phyloP scores from a whole-genome alignment of 2,888 invertebrate genomes.

The Myopa tessellatipennis region DNA sequence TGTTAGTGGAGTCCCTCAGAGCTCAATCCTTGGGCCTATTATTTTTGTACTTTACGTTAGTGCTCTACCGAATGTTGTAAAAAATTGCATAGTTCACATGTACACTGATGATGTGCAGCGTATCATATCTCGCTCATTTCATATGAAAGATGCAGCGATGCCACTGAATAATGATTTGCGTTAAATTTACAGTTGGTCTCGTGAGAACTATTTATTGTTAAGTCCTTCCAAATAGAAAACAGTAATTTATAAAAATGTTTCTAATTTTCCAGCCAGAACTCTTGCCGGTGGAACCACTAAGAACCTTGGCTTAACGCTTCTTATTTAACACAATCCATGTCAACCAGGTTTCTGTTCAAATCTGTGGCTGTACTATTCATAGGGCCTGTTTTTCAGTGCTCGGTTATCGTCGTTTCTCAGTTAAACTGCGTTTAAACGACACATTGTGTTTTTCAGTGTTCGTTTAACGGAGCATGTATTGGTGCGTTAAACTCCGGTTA shows the following conservation, averaged over 20 bases:
- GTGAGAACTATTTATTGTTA: not conserved
- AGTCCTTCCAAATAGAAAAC: not conserved
- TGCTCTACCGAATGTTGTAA: not conserved
- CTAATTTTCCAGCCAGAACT: not conserved
- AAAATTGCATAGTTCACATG: slow-evolving; percentile 9
- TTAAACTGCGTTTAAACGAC: too few relatives aligned
- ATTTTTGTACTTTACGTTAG: not conserved
- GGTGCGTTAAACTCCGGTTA: too few relatives aligned
- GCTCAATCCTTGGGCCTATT: slow-evolving; percentile 5
- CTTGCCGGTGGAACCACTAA: too few relatives aligned
- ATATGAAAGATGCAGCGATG: slow-evolving; percentile 3
- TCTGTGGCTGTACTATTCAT: not conserved
- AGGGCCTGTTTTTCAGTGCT: too few relatives aligned
- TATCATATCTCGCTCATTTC: slow-evolving; percentile 10
- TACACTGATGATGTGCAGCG: not conserved
- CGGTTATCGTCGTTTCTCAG: too few relatives aligned
- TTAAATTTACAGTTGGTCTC: not conserved
- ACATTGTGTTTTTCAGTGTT: too few relatives aligned
- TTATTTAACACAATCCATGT: not conserved
- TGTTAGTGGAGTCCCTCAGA: slow-evolving; percentile 1
- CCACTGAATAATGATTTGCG: not conserved
- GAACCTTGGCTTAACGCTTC: not conserved
- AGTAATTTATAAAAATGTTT: slow-evolving; percentile 6
- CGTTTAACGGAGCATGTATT: too few relatives aligned
- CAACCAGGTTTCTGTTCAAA: not conserved